These are phyloP conservation scores for Chiloscyllium plagiosum DNA, from an alignment of 2,113 vertebrate genomes.

Conservation along the genomic window DNA sequence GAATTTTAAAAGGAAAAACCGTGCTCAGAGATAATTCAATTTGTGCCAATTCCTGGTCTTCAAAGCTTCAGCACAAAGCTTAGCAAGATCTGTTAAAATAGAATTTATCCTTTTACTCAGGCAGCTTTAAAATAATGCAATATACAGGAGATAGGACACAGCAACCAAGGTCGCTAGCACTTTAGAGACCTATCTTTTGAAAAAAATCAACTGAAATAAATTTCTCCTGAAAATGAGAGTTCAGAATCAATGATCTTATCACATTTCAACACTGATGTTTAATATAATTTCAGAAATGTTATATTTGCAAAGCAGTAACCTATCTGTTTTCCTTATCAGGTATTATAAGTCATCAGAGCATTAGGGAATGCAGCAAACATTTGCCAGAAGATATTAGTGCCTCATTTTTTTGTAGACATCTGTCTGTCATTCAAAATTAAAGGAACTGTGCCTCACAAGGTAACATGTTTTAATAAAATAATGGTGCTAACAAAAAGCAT, in stretches of 20 bases:
- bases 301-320: conserved; percentile 14
- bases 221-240: neutral
- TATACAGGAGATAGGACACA: neutral
- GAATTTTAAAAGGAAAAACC: neutral
- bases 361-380: conserved; percentile 7
- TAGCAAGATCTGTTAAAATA: neutral
- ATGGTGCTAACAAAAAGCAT: neutral
- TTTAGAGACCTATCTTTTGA: neutral
- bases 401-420: neutral
- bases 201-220: neutral
- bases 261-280: neutral
- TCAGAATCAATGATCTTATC: conserved; percentile 1
- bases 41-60: neutral
- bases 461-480: conserved; percentile 8
- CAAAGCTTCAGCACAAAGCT: neutral
- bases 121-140: neutral
- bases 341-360: conserved; percentile 8
- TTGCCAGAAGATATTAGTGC: neutral
- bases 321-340: neutral
- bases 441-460: neutral
- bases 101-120: neutral
- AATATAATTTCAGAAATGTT: conserved; percentile 28
- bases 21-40: neutral
- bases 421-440: neutral
- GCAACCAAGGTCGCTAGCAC: too few relatives aligned